A percentile compares a stretch with the other conserved stretches of the same genome.
Conservation (phyloP, 2,888 invertebrate species). For the Elmis aenea region DNA sequence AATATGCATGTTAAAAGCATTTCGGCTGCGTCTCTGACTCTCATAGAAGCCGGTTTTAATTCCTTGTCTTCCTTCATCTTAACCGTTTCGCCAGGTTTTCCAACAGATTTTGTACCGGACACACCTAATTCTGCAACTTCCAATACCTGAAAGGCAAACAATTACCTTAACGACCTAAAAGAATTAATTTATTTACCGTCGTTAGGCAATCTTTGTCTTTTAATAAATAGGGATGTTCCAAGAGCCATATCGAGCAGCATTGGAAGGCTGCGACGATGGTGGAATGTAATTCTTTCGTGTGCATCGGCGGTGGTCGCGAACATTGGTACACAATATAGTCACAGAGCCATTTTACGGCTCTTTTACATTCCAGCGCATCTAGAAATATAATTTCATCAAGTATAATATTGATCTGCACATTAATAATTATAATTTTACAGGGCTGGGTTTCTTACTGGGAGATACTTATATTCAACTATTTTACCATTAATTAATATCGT, state of each 20-base stretch:
- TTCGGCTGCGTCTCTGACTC: slow-evolving; percentile 97
- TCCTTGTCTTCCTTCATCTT: slow-evolving; percentile 95
- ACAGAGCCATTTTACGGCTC: slow-evolving; percentile 96
- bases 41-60: slow-evolving; percentile 93
- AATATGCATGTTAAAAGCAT: slow-evolving; percentile 84
- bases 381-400: too few species aligned
- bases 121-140: slow-evolving; percentile 97
- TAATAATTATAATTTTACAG: background rate
- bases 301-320: slow-evolving; percentile 87
- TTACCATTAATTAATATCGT: background rate
- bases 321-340: slow-evolving; percentile 96
- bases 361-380: slow-evolving; percentile 86
- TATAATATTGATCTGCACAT: background rate
- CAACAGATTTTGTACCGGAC: slow-evolving; percentile 86
- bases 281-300: slow-evolving; percentile 91
- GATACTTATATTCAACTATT: background rate
- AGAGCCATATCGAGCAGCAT: slow-evolving; percentile 88
- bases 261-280: slow-evolving; percentile 90
- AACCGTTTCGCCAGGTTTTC: slow-evolving; percentile 82
- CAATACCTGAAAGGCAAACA: slow-evolving; percentile 46
- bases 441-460: background rate
- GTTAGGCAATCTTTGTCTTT: slow-evolving; percentile 89
- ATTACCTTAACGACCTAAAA: background rate
- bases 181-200: slow-evolving; percentile 54
- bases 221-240: slow-evolving; percentile 83